Conservation (phyloP, 2,113 vertebrate species). For the Planiliza haematocheilus region DNA sequence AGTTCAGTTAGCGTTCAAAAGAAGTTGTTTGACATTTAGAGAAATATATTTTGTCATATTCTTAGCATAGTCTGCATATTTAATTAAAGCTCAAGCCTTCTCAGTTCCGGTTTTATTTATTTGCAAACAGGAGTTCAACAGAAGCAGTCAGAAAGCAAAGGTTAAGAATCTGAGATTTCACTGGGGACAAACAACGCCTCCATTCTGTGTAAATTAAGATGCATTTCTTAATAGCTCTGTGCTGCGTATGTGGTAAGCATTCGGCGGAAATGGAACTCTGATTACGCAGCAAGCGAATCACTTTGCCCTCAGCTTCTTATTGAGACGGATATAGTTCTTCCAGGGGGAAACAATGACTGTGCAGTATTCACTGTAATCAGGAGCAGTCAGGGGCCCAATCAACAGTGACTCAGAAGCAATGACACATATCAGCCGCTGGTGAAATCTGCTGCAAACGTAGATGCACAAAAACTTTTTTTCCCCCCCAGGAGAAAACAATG, state of each 20-base stretch:
- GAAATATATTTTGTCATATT: no score
- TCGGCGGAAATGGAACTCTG: slow-evolving; percentile 34
- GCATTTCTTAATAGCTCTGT: background rate
- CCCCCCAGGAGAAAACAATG: background rate
- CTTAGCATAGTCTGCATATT: no score
- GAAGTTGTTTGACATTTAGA: no score
- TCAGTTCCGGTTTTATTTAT: no score
- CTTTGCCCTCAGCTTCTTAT: slow-evolving; percentile 22
- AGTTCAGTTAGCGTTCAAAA: no score
- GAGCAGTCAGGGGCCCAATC: slow-evolving; percentile 46
- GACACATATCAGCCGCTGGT: slow-evolving; percentile 42
- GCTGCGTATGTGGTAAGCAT: background rate
- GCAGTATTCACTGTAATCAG: slow-evolving; percentile 54
- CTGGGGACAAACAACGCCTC: background rate
- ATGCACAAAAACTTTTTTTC: background rate
- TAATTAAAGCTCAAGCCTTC: no score
- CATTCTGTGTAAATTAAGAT: background rate
- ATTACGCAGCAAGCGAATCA: slow-evolving; percentile 20
- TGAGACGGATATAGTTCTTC: slow-evolving; percentile 35
- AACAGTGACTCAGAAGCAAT: slow-evolving; percentile 55
- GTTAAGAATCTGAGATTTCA: slow-evolving; percentile 12
- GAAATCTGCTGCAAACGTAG: slow-evolving; percentile 43
- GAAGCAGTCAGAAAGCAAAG: background rate
- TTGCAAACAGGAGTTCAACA: background rate
- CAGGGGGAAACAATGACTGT: slow-evolving; percentile 45